Evolutionary conservation across 2,113 vertebrate species (phyloP).

Genomic region (Phyllopteryx taeniolatus): DNA sequence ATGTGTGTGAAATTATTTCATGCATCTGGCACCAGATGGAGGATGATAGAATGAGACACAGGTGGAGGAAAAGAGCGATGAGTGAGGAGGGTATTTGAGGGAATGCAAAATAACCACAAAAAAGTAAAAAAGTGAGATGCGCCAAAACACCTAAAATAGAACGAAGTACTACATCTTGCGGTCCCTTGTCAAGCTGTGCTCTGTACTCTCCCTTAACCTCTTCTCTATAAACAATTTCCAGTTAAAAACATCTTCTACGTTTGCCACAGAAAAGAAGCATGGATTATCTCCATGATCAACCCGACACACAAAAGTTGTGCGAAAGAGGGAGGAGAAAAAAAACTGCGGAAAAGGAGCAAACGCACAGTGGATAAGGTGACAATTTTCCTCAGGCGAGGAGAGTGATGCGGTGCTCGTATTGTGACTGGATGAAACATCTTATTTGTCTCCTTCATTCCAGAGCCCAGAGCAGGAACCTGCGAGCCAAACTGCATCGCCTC

Average conservation of each 20-base stretch:
- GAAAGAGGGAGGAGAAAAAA: background rate
- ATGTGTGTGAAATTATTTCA: too few species aligned
- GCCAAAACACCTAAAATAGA: constrained; percentile 29
- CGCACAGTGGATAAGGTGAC: constrained; percentile 2
- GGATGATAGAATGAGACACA: too few species aligned
- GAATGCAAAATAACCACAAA: constrained; percentile 18
- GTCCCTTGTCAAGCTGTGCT: too few species aligned
- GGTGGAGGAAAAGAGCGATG: too few species aligned
- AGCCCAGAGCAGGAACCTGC: constrained; percentile 17
- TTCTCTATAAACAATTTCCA: background rate
- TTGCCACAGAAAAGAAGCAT: background rate
- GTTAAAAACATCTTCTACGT: background rate
- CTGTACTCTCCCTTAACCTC: background rate
- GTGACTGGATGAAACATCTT: constrained; percentile 2
- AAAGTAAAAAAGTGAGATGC: constrained; percentile 34
- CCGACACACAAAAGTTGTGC: background rate
- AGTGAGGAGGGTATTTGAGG: constrained; percentile 9
- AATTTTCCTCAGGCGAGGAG: background rate
- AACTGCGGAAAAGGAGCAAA: background rate
- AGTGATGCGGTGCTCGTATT: background rate
- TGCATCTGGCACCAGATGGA: too few species aligned
- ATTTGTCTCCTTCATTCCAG: constrained; percentile 8
- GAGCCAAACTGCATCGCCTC: constrained; percentile 16
- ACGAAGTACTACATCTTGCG: constrained; percentile 12
- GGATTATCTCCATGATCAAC: background rate